Evolutionary conservation across 1,140 invertebrate genomes (phyloP), one percentile per base, ranked within the genome.

Genomic region (Drosophila mauritiana): DNA sequence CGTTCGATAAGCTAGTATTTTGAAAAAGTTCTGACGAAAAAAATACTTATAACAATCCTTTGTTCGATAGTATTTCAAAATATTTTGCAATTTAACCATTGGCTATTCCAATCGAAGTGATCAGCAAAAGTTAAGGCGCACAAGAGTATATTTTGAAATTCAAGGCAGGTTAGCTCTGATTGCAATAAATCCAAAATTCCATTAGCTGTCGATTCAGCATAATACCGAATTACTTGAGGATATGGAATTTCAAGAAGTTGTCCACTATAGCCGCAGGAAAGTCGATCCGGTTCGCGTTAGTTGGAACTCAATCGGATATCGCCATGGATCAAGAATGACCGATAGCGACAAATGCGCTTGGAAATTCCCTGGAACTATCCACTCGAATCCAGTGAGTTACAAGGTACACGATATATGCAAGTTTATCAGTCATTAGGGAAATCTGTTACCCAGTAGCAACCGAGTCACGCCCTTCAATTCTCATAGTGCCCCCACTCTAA

Each of bases 51-150:
- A 2, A 22, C 0, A 22, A 11, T 54, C 12, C 55, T 25, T 73
- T 55, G 42, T 34, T 49, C 10, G 20, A 4, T 3, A 17, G 0
- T 52, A 65, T 84, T 78, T 77, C 45, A 52, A 75, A 70, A 75
- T 58, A 54, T 79, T 58, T 67, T 70, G 75, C 48, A 70, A 75
- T 54, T 11, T 6, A n/a, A 69, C 48, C 15, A 34, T 34, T n/a
- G 1, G n/a, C 3, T 4, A 4, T 6, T 39, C 12, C 10, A 20
- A 8, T 51, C 2, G 4, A 64, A 51, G 5, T 31, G 31, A 31
- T 7, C 31, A 10, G 31, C 31, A 31, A 31, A 31, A 31, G 31
- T 2, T 8, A 31, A 31, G 31, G 8, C 31, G 31, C 31, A 31
- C 8, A 59, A 12, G 15, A 7, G 17, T 17, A 40, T 22, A 12